These are phyloP conservation scores for Noctua pronuba DNA, from an alignment of 2,888 invertebrate species.

Conservation along the genomic window DNA sequence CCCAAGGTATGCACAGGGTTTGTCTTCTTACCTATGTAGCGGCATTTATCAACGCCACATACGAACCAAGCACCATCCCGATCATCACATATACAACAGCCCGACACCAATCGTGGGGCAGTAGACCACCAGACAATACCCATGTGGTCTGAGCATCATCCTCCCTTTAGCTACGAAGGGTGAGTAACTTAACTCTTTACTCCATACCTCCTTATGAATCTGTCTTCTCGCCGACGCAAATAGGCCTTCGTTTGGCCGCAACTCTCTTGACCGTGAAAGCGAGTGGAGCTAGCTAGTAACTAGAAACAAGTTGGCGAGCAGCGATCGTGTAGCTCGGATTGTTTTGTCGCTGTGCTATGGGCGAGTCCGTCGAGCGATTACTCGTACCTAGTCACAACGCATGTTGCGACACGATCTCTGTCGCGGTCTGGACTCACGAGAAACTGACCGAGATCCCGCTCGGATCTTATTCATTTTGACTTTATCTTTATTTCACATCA, in stretches of 20 bases:
- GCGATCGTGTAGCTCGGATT: neutral
- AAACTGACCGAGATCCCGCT: neutral
- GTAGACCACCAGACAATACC: neutral
- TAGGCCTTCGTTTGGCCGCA: neutral
- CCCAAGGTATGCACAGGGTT: slow-evolving; percentile 29
- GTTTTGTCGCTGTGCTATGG: neutral
- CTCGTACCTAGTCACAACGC: neutral
- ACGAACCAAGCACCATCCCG: neutral
- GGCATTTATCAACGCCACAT: neutral
- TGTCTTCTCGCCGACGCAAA: neutral
- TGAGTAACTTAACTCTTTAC: neutral
- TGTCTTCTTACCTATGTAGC: neutral
- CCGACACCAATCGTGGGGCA: neutral
- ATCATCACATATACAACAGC: neutral
- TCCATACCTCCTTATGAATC: neutral
- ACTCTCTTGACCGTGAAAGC: neutral
- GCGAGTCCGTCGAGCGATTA: neutral
- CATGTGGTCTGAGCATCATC: neutral
- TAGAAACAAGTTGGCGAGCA: neutral
- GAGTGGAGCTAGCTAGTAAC: neutral
- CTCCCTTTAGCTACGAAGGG: neutral
- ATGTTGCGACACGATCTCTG: neutral
- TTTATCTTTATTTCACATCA: neutral
- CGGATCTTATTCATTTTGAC: neutral
- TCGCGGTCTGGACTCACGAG: neutral